phyloP scores from a whole-genome alignment of 2,888 invertebrate genomes.

The Carcina quercana region DNA sequence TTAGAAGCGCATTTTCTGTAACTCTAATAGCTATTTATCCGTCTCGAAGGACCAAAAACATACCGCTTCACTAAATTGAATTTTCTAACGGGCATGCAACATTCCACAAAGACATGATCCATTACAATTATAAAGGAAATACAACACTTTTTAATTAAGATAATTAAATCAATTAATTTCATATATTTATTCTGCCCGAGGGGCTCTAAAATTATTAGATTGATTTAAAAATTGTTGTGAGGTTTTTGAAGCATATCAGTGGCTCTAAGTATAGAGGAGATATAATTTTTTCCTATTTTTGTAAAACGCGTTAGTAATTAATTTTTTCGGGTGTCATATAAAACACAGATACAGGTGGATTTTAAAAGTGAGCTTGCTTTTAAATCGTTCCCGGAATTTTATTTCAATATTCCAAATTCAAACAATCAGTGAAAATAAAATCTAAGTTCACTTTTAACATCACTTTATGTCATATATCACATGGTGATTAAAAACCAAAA shows the following conservation, averaged over 20 bases:
- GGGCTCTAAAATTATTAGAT: constrained; percentile 44
- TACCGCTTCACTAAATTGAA: constrained; percentile 13
- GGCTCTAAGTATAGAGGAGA: constrained; percentile 37
- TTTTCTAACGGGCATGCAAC: constrained; percentile 1
- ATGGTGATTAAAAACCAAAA: no score
- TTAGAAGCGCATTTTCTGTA: no score
- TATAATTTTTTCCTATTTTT: constrained; percentile 40
- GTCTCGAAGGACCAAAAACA: constrained; percentile 18
- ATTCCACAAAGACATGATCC: constrained; percentile 11
- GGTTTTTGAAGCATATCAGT: constrained; percentile 54
- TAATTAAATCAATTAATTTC: constrained; percentile 15
- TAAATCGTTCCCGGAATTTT: no score
- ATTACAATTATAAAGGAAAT: constrained; percentile 5
- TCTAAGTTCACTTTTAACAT: no score
- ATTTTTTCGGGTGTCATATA: no score
- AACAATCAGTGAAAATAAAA: no score
- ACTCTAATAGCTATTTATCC: no score
- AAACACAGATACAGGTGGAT: no score
- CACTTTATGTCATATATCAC: no score
- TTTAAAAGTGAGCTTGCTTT: no score
- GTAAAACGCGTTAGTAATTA: constrained; percentile 27
- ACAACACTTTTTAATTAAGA: constrained; percentile 20
- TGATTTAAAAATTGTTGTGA: constrained; percentile 55
- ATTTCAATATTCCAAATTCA: no score
- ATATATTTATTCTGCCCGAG: constrained; percentile 26